These are phyloP conservation scores for Ailuropoda melanoleuca DNA, from an alignment of 2,113 vertebrate genomes.

Conservation along the genomic window DNA sequence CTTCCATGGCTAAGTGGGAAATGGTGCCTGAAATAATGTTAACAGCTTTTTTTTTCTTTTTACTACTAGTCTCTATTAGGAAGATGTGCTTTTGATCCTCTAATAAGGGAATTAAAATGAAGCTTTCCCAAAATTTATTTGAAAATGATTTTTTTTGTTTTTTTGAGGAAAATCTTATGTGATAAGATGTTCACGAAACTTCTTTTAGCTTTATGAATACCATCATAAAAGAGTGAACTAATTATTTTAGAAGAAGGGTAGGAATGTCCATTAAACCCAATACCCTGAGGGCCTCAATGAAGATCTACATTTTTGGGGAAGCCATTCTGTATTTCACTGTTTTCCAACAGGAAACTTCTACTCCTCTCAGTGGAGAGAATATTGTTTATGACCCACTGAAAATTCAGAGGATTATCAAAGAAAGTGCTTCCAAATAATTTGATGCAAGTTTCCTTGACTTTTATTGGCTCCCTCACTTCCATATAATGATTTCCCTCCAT, in stretches of 20 bases:
- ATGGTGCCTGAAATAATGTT: not conserved
- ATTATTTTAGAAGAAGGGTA: not conserved
- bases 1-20: not conserved
- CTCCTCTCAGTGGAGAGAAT: not conserved
- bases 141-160: not conserved
- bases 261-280: not conserved
- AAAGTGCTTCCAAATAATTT: not conserved
- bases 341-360: not conserved
- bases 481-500: not conserved
- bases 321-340: not conserved
- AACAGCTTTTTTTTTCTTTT: not conserved
- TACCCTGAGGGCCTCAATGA: not conserved
- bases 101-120: not conserved
- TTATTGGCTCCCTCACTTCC: not conserved
- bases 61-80: not conserved
- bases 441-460: not conserved
- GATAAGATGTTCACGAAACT: not conserved
- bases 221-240: not conserved
- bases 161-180: not conserved
- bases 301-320: not conserved
- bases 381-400: not conserved
- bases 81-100: not conserved
- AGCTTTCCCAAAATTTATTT: not conserved
- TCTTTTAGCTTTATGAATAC: conserved; percentile 12
- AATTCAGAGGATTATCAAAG: not conserved